Evolutionary conservation across 2,888 invertebrate genomes (phyloP).

Genomic region (Lepidocyrtoides sp.): DNA sequence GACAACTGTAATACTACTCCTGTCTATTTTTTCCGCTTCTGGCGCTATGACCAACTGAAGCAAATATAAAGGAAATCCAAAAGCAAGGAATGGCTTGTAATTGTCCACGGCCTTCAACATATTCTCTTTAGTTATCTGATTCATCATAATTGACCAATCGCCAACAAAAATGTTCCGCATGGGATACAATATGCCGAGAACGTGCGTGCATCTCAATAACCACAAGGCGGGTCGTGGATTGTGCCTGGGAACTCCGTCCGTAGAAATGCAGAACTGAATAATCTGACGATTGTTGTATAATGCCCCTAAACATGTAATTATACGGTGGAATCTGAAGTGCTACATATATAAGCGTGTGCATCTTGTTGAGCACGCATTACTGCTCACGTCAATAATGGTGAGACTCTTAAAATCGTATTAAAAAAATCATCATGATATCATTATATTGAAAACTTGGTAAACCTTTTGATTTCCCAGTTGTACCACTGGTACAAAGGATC

Average conservation of each 20-base stretch:
- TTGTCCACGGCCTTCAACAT: constrained; percentile 79
- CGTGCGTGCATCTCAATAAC: constrained; percentile 81
- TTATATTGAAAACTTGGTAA: too few relatives aligned
- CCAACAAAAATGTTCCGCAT: constrained; percentile 79
- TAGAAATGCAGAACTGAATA: constrained; percentile 82
- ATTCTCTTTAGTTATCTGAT: constrained; percentile 77
- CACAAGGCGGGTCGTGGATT: constrained; percentile 82
- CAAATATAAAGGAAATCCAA: constrained; percentile 84
- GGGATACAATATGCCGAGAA: constrained; percentile 80
- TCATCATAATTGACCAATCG: constrained; percentile 80
- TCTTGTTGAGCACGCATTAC: neutral
- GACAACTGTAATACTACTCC: constrained; percentile 81
- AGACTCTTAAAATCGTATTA: too few relatives aligned
- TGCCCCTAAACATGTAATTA: constrained; percentile 82
- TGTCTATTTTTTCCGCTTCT: constrained; percentile 81
- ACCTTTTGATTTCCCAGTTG: constrained; percentile 84
- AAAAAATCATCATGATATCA: too few relatives aligned
- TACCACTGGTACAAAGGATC: constrained; percentile 83
- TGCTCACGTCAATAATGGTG: too few relatives aligned
- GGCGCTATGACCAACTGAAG: too few relatives aligned
- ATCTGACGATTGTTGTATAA: constrained; percentile 83
- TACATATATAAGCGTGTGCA: neutral
- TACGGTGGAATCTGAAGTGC: too few relatives aligned
- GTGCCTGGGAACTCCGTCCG: constrained; percentile 81
- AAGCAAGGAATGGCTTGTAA: constrained; percentile 83